These are phyloP conservation scores for Plusia festucae DNA, from an alignment of 2,888 invertebrate genomes.

Conservation along the genomic window DNA sequence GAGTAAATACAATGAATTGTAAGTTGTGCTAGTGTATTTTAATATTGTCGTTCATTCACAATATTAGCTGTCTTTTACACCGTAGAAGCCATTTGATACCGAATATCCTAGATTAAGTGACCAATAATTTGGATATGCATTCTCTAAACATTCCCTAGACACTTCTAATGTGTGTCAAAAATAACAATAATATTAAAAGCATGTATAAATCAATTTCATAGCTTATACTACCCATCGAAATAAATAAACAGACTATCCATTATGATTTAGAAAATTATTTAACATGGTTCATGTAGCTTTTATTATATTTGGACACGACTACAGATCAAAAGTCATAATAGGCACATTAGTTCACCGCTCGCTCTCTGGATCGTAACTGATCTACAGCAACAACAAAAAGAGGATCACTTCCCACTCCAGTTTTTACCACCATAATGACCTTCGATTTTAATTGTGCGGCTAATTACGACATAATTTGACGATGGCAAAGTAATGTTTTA, in stretches of 20 bases:
- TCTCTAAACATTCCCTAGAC: no score
- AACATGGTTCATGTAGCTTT: no score
- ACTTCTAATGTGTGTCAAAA: no score
- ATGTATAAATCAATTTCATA: no score
- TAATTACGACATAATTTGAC: constrained; percentile 87
- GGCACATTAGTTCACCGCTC: not conserved
- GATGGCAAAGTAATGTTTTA: constrained; percentile 86
- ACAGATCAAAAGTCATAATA: not conserved
- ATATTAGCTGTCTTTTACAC: not conserved
- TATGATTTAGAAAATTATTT: no score
- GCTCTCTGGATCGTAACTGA: constrained; percentile 57
- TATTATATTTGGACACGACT: not conserved
- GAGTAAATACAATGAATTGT: not conserved
- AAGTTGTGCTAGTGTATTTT: not conserved
- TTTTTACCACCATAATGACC: constrained; percentile 83
- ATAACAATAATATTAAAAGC: no score
- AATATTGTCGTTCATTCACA: constrained; percentile 5
- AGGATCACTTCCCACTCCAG: constrained; percentile 80
- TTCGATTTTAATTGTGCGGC: constrained; percentile 83
- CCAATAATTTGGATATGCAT: not conserved
- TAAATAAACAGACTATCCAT: not conserved
- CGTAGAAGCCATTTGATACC: not conserved
- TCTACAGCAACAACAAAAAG: constrained; percentile 73
- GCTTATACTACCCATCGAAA: no score
- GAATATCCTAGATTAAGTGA: not conserved